Evolutionary conservation across 2,113 vertebrate genomes (phyloP).

Genomic region (Mesoclemmys tuberculata): DNA sequence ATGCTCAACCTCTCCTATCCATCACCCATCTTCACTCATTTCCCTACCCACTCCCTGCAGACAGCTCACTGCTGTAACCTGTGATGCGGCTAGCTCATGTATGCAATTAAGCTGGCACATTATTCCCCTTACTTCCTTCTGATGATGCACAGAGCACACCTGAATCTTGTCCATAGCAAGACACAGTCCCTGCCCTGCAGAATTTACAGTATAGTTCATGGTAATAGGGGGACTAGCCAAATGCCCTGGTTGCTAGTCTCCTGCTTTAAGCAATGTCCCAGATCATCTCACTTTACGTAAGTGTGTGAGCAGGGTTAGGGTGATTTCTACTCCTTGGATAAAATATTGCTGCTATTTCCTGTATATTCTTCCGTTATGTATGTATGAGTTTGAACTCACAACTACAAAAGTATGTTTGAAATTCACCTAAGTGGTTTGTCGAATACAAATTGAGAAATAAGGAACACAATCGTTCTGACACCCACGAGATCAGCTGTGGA

Average conservation of each 20-base stretch:
- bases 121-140: background rate
- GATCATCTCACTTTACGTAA: background rate
- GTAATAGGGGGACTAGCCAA: background rate
- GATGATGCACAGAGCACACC: background rate
- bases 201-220: background rate
- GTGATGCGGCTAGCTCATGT: rapidly evolving
- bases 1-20: background rate
- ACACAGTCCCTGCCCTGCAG: background rate
- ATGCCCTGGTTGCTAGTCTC: background rate
- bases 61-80: background rate
- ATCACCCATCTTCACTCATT: background rate
- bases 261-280: background rate
- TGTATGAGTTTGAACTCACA: rapidly evolving
- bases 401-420: background rate
- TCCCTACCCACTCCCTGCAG: background rate
- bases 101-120: background rate
- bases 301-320: background rate
- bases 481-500: background rate
- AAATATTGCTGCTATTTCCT: background rate
- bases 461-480: background rate
- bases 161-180: background rate
- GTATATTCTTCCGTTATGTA: background rate
- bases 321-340: background rate
- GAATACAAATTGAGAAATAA: background rate
- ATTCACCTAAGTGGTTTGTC: background rate